Percentiles rank a stretch among this genome's conserved stretches.
phyloP scores from a whole-genome alignment of 2,888 invertebrate species.

The Octonoba sinensis region DNA sequence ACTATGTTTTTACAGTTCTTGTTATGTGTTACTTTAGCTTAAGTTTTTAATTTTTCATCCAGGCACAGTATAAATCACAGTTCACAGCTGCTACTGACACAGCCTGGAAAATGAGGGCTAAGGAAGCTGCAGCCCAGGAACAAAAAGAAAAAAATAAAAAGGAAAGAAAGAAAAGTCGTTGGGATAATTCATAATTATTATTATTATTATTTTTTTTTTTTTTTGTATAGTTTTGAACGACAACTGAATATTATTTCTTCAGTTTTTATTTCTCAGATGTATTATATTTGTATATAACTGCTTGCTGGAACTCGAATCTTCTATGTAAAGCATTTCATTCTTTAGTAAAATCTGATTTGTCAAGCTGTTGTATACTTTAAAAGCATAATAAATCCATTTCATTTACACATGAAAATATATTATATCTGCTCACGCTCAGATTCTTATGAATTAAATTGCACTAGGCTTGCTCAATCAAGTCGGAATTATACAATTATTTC shows the following conservation, averaged over 20 bases:
- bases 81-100: constrained; percentile 65
- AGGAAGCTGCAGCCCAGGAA: neutral
- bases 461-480: no score
- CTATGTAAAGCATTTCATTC: no score
- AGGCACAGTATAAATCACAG: constrained; percentile 63
- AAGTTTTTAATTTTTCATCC: neutral
- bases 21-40: neutral
- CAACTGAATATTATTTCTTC: neutral
- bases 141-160: constrained; percentile 19
- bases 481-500: no score
- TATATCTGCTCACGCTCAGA: no score
- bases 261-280: neutral
- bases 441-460: no score
- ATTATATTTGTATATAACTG: constrained; percentile 7
- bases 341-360: no score
- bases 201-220: no score
- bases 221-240: no score
- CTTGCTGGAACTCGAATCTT: no score
- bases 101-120: constrained; percentile 53
- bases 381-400: no score
- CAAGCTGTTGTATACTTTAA: no score
- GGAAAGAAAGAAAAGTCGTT: constrained; percentile 54
- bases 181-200: constrained; percentile 39
- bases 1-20: neutral
- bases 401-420: no score